A percentile compares a stretch with the other conserved stretches of the same genome.
Evolutionary conservation across 2,113 vertebrate species (phyloP).

Genomic region (Oryzias javanicus): DNA sequence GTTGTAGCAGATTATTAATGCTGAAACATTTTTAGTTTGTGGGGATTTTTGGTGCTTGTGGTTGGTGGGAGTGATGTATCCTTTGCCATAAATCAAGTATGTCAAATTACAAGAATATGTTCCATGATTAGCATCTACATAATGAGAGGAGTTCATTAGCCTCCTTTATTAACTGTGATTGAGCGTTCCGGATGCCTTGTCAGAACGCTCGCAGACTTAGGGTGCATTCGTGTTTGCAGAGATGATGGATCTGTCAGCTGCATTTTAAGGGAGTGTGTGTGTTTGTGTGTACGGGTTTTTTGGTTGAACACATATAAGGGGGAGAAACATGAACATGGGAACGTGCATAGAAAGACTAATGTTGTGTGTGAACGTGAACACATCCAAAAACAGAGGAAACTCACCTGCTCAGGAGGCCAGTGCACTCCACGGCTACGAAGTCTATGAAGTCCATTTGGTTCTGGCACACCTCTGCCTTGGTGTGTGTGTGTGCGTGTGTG

Average conservation of each 20-base stretch:
- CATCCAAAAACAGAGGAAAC: conserved; percentile 3
- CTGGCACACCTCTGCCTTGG: conserved; percentile 3
- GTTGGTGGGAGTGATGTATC: conserved; percentile 3
- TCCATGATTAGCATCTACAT: conserved; percentile 70
- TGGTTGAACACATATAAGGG: background rate
- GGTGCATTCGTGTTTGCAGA: conserved; percentile 37
- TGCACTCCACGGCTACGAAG: conserved; percentile 27
- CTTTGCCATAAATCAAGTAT: conserved; percentile 65
- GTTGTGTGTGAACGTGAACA: background rate
- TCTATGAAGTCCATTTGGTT: conserved; percentile 27
- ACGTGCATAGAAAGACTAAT: background rate
- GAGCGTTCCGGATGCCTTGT: conserved; percentile 46
- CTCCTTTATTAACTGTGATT: conserved; percentile 60
- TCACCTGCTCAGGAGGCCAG: conserved; percentile 47
- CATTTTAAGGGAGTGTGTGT: background rate
- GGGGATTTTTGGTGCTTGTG: conserved; percentile 12
- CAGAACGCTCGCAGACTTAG: conserved; percentile 26
- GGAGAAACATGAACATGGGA: background rate
- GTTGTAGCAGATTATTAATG: conserved; percentile 42
- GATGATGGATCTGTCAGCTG: conserved; percentile 19
- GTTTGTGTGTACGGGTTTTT: background rate
- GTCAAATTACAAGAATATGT: conserved; percentile 74
- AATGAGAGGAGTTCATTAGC: conserved; percentile 73
- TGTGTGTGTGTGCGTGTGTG: conserved; percentile 1
- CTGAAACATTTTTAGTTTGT: conserved; percentile 19